These are phyloP conservation scores for Petromus typicus DNA, from an alignment of 2,113 vertebrate species.

Conservation along the genomic window DNA sequence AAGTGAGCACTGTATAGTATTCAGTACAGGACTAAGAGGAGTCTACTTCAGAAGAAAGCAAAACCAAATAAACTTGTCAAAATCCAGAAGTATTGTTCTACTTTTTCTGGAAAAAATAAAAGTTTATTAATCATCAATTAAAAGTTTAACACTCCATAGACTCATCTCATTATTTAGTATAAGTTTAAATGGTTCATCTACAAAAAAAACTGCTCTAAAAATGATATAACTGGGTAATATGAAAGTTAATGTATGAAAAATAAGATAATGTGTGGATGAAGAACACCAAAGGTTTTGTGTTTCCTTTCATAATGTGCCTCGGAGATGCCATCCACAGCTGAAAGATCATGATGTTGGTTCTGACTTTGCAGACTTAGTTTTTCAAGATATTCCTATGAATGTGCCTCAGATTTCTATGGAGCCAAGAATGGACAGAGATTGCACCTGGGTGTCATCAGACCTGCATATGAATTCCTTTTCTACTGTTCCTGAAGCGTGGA, in stretches of 20 bases:
- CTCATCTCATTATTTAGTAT: background rate
- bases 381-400: slow-evolving; percentile 50
- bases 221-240: background rate
- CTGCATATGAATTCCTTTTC: background rate
- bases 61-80: background rate
- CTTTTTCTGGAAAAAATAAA: background rate
- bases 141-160: background rate
- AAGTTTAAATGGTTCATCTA: background rate
- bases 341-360: background rate
- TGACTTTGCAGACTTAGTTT: background rate
- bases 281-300: background rate
- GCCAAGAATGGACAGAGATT: too few relatives aligned
- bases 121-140: background rate
- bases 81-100: background rate
- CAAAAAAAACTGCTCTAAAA: background rate
- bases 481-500: background rate
- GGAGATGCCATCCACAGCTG: background rate
- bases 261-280: background rate
- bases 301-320: background rate
- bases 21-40: background rate
- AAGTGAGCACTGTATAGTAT: background rate
- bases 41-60: background rate
- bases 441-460: background rate
- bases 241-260: background rate
- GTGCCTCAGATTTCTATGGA: background rate